A percentile compares a stretch with the other conserved stretches of the same genome.
These are phyloP conservation scores for Himalopsyche kuldschensis DNA, from an alignment of 2,888 invertebrate species.

Conservation along the genomic window DNA sequence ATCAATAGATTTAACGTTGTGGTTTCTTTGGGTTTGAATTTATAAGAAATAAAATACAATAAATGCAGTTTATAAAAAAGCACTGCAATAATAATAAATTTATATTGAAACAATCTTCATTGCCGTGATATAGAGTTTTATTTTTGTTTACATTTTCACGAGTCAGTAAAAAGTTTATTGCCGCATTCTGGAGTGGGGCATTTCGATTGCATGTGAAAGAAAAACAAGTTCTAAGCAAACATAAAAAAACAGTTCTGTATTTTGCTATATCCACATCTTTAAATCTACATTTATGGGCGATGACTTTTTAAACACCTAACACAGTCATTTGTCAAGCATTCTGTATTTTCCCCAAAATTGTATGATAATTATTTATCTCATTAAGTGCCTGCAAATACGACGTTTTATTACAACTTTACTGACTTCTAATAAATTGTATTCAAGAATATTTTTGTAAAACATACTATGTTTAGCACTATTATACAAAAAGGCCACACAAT, in stretches of 20 bases:
- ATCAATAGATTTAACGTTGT: slow-evolving; percentile 1
- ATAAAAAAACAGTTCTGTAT: background rate
- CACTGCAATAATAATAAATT: background rate
- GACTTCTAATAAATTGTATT: too few relatives aligned
- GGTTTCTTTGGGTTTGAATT: background rate
- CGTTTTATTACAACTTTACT: too few relatives aligned
- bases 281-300: background rate
- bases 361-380: too few relatives aligned
- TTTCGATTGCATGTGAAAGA: background rate
- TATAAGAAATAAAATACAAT: background rate
- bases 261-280: background rate
- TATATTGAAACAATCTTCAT: background rate
- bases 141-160: background rate
- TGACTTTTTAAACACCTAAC: background rate
- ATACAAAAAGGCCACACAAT: too few relatives aligned
- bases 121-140: background rate
- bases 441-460: too few relatives aligned
- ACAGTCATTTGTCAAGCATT: too few relatives aligned
- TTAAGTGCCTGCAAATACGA: too few relatives aligned
- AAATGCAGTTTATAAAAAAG: background rate
- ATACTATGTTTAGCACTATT: too few relatives aligned
- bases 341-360: too few relatives aligned
- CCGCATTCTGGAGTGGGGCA: background rate
- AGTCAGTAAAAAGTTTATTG: background rate
- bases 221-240: background rate